Evolutionary conservation across 2,888 invertebrate genomes (phyloP).

Genomic region (Sisyra nigra): DNA sequence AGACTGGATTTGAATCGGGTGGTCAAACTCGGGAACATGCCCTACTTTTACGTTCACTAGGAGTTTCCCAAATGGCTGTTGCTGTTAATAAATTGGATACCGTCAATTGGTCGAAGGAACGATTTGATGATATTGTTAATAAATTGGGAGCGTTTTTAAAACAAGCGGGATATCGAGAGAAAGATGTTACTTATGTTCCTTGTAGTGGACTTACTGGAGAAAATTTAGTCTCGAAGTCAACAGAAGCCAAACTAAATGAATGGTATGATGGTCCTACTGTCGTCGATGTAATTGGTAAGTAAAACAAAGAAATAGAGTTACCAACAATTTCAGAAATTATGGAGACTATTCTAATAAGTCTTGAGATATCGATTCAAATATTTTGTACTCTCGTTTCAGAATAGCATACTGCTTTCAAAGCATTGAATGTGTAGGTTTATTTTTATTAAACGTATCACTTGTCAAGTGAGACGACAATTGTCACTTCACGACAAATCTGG

Average conservation of each 20-base stretch:
- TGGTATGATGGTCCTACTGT: constrained; percentile 80
- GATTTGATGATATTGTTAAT: constrained; percentile 77
- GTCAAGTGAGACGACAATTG: too few species aligned
- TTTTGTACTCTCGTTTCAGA: too few species aligned
- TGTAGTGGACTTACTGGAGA: constrained; percentile 94
- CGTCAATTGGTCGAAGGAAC: constrained; percentile 76
- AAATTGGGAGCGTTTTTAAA: constrained; percentile 73
- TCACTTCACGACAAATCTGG: too few species aligned
- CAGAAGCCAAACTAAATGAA: constrained; percentile 40
- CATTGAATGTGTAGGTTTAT: too few species aligned
- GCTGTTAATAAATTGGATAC: constrained; percentile 97
- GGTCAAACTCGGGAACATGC: constrained; percentile 98
- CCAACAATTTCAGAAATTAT: background rate
- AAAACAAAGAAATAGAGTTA: background rate
- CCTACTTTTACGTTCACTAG: constrained; percentile 70
- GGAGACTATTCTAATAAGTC: too few species aligned
- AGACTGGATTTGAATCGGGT: constrained; percentile 95
- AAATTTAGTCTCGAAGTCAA: constrained; percentile 60
- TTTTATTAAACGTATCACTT: too few species aligned
- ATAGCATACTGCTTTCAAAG: too few species aligned
- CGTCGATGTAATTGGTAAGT: constrained; percentile 63
- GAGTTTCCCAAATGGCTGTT: constrained; percentile 86
- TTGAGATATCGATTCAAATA: too few species aligned
- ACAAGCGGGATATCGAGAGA: constrained; percentile 81
- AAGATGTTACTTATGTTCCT: constrained; percentile 77